phyloP scores from a whole-genome alignment of 2,888 invertebrate genomes.

The Phoronis australis region DNA sequence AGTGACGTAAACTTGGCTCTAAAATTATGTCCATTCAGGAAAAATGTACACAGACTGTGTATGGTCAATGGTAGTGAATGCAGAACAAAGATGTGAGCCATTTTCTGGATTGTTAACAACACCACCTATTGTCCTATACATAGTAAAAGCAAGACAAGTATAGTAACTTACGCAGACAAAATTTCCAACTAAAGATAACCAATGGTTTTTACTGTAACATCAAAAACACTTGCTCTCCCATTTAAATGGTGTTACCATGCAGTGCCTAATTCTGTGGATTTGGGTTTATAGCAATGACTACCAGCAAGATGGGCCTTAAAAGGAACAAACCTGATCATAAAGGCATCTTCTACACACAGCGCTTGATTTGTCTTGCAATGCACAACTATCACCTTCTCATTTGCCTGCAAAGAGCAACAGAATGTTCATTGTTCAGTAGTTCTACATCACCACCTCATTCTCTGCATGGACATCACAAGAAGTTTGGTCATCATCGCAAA shows the following conservation, averaged over 20 bases:
- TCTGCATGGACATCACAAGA: too few species aligned
- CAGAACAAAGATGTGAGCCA: too few species aligned
- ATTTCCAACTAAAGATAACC: background rate
- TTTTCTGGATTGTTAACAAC: too few species aligned
- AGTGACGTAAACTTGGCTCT: too few species aligned
- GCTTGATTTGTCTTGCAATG: constrained; percentile 46
- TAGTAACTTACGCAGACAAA: background rate
- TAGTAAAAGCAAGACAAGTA: background rate
- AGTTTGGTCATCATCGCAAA: too few species aligned
- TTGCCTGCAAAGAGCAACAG: constrained; percentile 37
- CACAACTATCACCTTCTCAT: constrained; percentile 37
- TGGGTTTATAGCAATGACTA: background rate
- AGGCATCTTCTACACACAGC: constrained; percentile 41
- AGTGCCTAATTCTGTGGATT: background rate
- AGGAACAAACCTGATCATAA: constrained; percentile 22
- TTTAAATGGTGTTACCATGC: background rate
- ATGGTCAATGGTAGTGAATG: too few species aligned
- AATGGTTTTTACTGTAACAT: background rate
- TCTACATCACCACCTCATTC: too few species aligned
- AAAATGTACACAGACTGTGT: too few species aligned
- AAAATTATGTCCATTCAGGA: too few species aligned
- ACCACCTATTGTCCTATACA: too few species aligned
- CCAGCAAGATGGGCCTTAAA: background rate
- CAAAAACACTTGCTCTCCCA: too few species aligned
- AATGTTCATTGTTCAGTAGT: too few species aligned